Conservation (phyloP, 1,140 invertebrate species). For the Leptopilina clavipes region DNA sequence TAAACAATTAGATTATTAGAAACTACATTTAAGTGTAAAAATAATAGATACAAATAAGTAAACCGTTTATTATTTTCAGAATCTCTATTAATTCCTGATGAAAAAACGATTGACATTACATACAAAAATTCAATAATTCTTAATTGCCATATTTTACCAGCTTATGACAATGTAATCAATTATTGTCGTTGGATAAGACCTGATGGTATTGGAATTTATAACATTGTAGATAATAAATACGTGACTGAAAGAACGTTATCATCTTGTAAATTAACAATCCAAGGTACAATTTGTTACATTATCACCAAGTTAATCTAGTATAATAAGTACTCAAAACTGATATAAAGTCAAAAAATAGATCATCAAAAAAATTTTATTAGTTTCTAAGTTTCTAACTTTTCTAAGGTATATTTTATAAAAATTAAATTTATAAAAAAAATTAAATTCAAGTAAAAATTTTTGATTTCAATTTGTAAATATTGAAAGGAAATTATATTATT, state of each 20-base stretch:
- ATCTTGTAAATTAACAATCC: conserved; percentile 60
- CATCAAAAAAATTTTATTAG: background rate
- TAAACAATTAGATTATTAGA: too few relatives aligned
- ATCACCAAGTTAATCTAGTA: conserved; percentile 32
- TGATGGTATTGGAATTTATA: conserved; percentile 60
- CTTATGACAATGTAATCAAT: conserved; percentile 57
- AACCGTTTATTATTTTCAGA: conserved; percentile 50
- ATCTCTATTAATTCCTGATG: conserved; percentile 56
- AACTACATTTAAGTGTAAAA: background rate
- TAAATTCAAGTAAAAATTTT: background rate
- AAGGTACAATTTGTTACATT: conserved; percentile 54
- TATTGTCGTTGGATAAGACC: conserved; percentile 70
- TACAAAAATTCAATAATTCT: conserved; percentile 44
- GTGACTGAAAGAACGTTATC: conserved; percentile 44
- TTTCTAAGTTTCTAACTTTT: background rate
- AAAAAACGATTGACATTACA: conserved; percentile 39
- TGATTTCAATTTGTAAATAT: background rate
- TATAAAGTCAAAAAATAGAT: background rate
- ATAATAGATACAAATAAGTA: background rate
- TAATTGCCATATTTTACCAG: conserved; percentile 54
- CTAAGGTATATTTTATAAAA: background rate
- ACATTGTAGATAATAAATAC: conserved; percentile 57
- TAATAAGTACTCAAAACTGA: background rate
- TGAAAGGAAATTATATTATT: background rate
- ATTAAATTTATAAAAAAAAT: background rate